These are phyloP conservation scores for Meloidogyne chitwoodi DNA, from an alignment of 1,140 invertebrate species.

Conservation along the genomic window DNA sequence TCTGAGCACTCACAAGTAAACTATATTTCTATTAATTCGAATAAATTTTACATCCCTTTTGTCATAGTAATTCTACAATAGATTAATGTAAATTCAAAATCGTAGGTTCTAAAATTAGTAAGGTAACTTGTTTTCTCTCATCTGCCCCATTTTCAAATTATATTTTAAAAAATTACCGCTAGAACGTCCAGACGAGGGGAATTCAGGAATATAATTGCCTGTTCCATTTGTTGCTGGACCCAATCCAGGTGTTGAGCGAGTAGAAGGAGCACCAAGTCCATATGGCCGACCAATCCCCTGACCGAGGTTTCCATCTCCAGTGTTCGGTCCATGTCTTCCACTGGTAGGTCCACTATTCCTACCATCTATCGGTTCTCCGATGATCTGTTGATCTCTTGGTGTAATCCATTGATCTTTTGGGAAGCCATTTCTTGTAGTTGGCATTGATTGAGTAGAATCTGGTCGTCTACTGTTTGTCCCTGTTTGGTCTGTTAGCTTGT, in stretches of 20 bases:
- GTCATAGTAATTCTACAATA: too few species aligned
- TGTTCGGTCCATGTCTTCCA: neutral
- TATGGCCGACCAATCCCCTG: conserved; percentile 1
- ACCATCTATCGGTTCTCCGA: neutral
- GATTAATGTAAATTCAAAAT: too few species aligned
- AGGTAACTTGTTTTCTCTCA: too few species aligned
- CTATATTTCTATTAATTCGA: too few species aligned
- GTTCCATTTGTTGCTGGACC: conserved; percentile 27
- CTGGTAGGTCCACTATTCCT: neutral
- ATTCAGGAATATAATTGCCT: conserved; percentile 23
- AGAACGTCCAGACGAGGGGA: conserved; percentile 41
- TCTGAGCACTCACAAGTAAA: too few species aligned
- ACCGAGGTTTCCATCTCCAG: conserved; percentile 22
- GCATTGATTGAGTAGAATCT: conserved; percentile 1
- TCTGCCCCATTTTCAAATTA: neutral
- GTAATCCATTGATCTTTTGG: neutral
- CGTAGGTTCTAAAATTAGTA: too few species aligned
- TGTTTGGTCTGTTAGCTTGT: conserved; percentile 34
- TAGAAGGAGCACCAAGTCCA: conserved; percentile 17
- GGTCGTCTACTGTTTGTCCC: neutral
- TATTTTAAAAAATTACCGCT: conserved; percentile 25
- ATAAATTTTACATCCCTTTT: too few species aligned
- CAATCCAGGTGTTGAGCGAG: conserved; percentile 23
- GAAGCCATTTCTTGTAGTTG: neutral
- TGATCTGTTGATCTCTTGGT: neutral